phyloP scores from a whole-genome alignment of 2,888 invertebrate species.

The Synanthedon myopaeformis region DNA sequence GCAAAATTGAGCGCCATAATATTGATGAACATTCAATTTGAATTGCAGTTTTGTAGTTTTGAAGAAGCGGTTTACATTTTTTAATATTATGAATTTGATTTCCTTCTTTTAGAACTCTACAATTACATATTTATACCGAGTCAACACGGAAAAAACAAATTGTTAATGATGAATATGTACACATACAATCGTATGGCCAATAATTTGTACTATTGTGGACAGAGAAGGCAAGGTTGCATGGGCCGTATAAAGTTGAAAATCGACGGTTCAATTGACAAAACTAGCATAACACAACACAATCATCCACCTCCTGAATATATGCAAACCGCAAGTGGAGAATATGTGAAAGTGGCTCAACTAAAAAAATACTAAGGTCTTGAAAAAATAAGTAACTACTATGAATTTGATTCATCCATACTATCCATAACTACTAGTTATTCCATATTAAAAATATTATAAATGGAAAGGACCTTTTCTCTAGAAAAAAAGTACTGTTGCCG shows the following conservation, averaged over 20 bases:
- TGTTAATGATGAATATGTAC: background rate
- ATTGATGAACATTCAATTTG: too few species aligned
- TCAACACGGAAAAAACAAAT: background rate
- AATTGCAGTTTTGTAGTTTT: too few species aligned
- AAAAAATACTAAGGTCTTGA: too few species aligned
- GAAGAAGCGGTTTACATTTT: too few species aligned
- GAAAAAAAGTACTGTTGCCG: too few species aligned
- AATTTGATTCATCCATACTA: too few species aligned
- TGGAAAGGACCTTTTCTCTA: too few species aligned
- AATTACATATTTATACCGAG: background rate
- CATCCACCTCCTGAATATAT: background rate
- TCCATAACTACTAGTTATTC: too few species aligned
- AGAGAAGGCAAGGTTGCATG: background rate
- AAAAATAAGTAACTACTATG: too few species aligned
- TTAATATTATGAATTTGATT: too few species aligned
- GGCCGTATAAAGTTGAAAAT: slow-evolving; percentile 3
- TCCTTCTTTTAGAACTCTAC: background rate
- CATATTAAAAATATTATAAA: too few species aligned
- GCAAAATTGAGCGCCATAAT: too few species aligned
- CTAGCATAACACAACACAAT: background rate
- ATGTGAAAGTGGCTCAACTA: background rate
- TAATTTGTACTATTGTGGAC: slow-evolving; percentile 1
- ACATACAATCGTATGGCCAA: slow-evolving; percentile 1
- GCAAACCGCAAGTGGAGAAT: background rate
- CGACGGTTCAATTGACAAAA: background rate